Evolutionary conservation across 2,113 vertebrate species (phyloP).

Genomic region (Pomatostomus ruficeps): DNA sequence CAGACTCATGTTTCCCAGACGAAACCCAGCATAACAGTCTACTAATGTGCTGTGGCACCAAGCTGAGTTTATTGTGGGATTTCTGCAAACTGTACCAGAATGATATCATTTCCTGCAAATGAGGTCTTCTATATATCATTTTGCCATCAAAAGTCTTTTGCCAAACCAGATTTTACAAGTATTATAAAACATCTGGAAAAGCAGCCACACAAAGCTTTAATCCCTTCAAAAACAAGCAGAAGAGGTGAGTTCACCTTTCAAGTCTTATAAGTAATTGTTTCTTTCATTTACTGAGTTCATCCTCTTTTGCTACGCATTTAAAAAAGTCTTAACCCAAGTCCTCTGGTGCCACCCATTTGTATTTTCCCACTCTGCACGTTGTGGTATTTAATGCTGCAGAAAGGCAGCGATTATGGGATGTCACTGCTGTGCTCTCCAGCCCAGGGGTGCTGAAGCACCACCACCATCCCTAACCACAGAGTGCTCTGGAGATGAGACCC

Average conservation of each 20-base stretch:
- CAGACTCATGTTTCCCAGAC: conserved; percentile 59
- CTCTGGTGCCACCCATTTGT: not conserved
- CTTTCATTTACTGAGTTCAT: not conserved
- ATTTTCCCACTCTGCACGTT: not conserved
- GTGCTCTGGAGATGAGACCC: not conserved
- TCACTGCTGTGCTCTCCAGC: not conserved
- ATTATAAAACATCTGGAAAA: conserved; percentile 55
- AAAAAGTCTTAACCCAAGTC: not conserved
- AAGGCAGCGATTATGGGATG: not conserved
- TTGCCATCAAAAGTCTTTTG: conserved; percentile 67
- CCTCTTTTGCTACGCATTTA: not conserved
- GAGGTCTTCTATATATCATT: conserved; percentile 68
- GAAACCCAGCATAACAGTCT: conserved; percentile 47
- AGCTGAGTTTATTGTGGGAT: conserved; percentile 76
- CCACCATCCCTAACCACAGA: not conserved
- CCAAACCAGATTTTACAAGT: conserved; percentile 69
- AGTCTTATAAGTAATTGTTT: not conserved
- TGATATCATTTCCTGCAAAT: conserved; percentile 78
- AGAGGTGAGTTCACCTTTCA: conserved; percentile 2
- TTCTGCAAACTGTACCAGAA: conserved; percentile 66
- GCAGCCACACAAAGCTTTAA: conserved; percentile 46
- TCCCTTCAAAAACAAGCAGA: conserved; percentile 29
- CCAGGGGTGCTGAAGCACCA: not conserved
- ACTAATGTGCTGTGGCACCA: conserved; percentile 65
- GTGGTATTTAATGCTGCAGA: not conserved